phyloP scores from a whole-genome alignment of 2,888 invertebrate species.

The Allygus modestus region DNA sequence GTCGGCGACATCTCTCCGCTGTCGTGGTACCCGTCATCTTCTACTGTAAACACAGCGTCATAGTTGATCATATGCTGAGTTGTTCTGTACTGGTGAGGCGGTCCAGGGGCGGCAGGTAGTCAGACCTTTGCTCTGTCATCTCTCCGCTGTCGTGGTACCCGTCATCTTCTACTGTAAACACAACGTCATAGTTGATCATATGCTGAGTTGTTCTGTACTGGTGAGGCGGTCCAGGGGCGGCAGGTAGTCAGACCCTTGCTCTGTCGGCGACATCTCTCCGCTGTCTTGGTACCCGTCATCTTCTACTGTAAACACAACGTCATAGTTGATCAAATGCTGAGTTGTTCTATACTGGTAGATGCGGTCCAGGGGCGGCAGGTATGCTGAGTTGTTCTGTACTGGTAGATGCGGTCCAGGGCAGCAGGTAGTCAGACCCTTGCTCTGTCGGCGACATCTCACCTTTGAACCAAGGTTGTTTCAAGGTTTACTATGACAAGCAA shows the following conservation, averaged over 20 bases:
- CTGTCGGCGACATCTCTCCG: slow-evolving; percentile 29
- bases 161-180: slow-evolving; percentile 49
- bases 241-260: slow-evolving; percentile 31
- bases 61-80: not conserved
- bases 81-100: slow-evolving; percentile 19
- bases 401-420: slow-evolving; percentile 25
- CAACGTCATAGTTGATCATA: not conserved
- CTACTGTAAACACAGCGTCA: slow-evolving; percentile 30
- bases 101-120: slow-evolving; percentile 34
- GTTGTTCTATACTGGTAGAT: not conserved
- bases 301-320: slow-evolving; percentile 28
- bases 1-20: slow-evolving; percentile 20
- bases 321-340: not conserved
- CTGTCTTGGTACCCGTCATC: slow-evolving; percentile 33
- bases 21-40: slow-evolving; percentile 39
- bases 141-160: slow-evolving; percentile 20
- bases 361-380: slow-evolving; percentile 13
- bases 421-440: slow-evolving; percentile 30
- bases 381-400: not conserved
- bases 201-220: not conserved
- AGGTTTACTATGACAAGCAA: too few relatives aligned
- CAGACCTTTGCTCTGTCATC: slow-evolving; percentile 30
- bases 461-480: too few relatives aligned
- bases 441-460: slow-evolving; percentile 25
- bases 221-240: slow-evolving; percentile 13